Conservation (phyloP, 2,113 vertebrate species). For the Cairina moschata region DNA sequence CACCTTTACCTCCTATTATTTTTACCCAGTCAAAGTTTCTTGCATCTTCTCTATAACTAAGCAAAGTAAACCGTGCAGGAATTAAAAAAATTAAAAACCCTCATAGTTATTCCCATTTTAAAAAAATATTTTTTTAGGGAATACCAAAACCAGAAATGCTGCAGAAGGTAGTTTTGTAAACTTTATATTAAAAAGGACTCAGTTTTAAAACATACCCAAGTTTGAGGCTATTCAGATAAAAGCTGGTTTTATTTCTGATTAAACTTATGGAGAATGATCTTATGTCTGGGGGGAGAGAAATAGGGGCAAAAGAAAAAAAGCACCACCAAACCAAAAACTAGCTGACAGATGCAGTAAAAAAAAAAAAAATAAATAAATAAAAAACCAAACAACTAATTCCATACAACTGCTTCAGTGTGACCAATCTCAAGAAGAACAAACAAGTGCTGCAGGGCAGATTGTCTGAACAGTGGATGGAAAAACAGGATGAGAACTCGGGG, state of each 20-base stretch:
- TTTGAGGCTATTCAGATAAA: not conserved
- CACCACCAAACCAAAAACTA: not conserved
- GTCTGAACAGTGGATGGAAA: constrained; percentile 54
- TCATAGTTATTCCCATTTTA: not conserved
- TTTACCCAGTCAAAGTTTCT: constrained; percentile 6
- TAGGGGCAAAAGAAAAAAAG: not conserved
- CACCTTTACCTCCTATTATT: not conserved
- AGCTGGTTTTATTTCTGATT: not conserved
- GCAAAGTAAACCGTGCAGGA: not conserved
- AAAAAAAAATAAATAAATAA: not conserved
- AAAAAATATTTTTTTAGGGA: not conserved
- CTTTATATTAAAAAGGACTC: not conserved
- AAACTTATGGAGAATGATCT: not conserved
- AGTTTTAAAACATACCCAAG: not conserved
- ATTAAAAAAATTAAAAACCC: not conserved
- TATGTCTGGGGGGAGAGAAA: not conserved
- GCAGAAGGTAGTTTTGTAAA: not conserved
- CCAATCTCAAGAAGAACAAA: not conserved
- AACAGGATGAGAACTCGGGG: constrained; percentile 36
- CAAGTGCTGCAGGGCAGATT: constrained; percentile 8
- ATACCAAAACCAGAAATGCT: not conserved
- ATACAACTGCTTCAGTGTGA: not conserved
- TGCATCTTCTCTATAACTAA: not conserved
- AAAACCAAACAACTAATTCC: not conserved
- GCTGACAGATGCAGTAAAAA: not conserved